These are phyloP conservation scores for Polymixis flavicincta DNA, from an alignment of 2,888 invertebrate genomes.

Conservation along the genomic window DNA sequence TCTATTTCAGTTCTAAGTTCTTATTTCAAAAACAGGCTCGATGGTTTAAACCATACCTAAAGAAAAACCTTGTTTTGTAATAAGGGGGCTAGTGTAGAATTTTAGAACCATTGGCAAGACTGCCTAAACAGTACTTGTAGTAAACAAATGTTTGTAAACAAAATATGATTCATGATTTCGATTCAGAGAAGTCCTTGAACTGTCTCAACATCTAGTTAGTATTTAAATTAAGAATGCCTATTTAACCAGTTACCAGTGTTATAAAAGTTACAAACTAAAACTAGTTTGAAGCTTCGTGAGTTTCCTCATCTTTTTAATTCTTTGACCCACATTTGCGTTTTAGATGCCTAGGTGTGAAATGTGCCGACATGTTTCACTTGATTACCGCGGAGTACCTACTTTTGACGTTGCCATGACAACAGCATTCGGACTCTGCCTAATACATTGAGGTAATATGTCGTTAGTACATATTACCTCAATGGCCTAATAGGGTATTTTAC, in stretches of 20 bases:
- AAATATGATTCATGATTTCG: slow-evolving; percentile 9
- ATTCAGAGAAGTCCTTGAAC: slow-evolving; percentile 11
- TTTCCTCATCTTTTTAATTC: neutral
- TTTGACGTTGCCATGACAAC: neutral
- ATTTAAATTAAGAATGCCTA: neutral
- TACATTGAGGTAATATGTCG: no score
- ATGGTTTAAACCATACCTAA: no score
- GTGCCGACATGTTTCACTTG: neutral
- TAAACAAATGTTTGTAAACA: slow-evolving; percentile 14
- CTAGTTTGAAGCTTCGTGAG: neutral
- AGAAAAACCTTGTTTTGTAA: no score
- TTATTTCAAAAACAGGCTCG: no score
- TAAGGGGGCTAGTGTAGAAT: no score
- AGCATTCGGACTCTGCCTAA: no score
- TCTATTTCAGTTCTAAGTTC: no score
- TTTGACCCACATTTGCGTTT: neutral
- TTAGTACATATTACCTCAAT: no score
- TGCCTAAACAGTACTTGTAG: neutral
- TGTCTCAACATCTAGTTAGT: neutral
- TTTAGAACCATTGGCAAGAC: no score
- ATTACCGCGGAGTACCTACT: neutral
- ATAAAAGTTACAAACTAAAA: neutral
- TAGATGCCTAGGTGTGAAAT: neutral
- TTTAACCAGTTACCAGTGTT: neutral
- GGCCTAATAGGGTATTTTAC: no score